Percentiles rank a stretch among this genome's conserved stretches.
These are phyloP conservation scores for Tribolium freemani DNA, from an alignment of 2,888 invertebrate genomes.

Conservation along the genomic window DNA sequence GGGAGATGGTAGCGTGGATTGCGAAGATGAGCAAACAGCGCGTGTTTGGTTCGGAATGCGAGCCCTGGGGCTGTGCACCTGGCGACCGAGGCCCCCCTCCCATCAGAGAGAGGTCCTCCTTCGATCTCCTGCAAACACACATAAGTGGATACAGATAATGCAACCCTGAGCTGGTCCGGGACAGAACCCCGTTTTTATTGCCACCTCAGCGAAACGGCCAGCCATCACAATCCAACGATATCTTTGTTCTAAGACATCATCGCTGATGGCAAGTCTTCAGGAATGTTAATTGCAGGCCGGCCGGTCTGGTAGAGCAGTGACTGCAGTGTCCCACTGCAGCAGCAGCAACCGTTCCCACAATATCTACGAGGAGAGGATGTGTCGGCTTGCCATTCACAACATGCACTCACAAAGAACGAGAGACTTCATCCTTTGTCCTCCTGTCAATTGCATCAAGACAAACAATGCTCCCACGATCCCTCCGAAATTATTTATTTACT, in stretches of 20 bases:
- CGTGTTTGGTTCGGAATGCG: slow-evolving; percentile 67
- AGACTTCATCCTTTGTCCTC: slow-evolving; percentile 34
- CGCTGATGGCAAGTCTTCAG: slow-evolving; percentile 65
- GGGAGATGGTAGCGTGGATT: slow-evolving; percentile 43
- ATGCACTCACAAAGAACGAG: slow-evolving; percentile 14
- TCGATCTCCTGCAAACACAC: slow-evolving; percentile 49
- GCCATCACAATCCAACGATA: slow-evolving; percentile 61
- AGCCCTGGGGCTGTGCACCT: slow-evolving; percentile 66
- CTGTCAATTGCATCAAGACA: slow-evolving; percentile 36
- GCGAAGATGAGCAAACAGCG: slow-evolving; percentile 66
- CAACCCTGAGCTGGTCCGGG: slow-evolving; percentile 18
- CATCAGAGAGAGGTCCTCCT: slow-evolving; percentile 31
- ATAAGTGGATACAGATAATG: neutral
- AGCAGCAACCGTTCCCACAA: slow-evolving; percentile 45
- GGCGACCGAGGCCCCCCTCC: slow-evolving; percentile 59
- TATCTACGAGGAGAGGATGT: slow-evolving; percentile 33
- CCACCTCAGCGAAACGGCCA: slow-evolving; percentile 36
- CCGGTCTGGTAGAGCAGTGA: slow-evolving; percentile 60
- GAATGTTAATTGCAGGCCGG: slow-evolving; percentile 66
- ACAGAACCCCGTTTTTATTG: slow-evolving; percentile 27
- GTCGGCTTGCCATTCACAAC: slow-evolving; percentile 41
- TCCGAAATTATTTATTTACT: slow-evolving; percentile 33
- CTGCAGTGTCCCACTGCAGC: slow-evolving; percentile 46
- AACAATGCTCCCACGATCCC: slow-evolving; percentile 32
- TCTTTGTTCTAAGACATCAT: slow-evolving; percentile 66